Evolutionary conservation across 2,888 invertebrate genomes (phyloP), one percentile per base, ranked within the genome.

Genomic region (Ormyrus rosae): DNA sequence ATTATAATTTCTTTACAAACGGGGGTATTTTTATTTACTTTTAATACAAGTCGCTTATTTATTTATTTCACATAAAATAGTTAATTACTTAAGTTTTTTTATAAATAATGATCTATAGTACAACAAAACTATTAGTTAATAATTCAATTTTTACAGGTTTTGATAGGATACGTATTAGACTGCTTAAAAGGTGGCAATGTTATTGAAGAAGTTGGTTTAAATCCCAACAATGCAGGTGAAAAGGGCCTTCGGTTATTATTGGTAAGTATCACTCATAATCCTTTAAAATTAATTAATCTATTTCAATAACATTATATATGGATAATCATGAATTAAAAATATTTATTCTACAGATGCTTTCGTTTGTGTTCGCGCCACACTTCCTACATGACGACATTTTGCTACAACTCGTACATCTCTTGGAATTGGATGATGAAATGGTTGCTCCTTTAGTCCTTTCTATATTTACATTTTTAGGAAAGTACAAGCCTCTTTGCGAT

Each of bases 301-400:
- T 46, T 65, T 10, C 6, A 51, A 69, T 10, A 34, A 58, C 13
- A 11, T 53, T 51, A 50, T 60, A 56, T 10, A 34, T 34, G 34
- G 34, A 34, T 34, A 34, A 34, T 34, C 4, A 34, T 34, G 0
- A 58, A 10, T 11, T 5, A 4, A 53, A n/a, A n/a, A 60, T 56
- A 34, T 34, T 34, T 34, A 34, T 34, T 82, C 86, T 89, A 11
- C 84, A 93, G 94, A 96, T 96, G 93, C 92, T 99, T 72, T 96
- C 98, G 5, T 96, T 96, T 90, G 97, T 98, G 83, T 98, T 98
- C 91, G 97, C 98, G 8, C 95, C 96, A 0, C 97, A 98, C 91
- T 98, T 98, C 92, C 94, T 97, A 81, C 96, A 96, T 89, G 94
- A 95, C 83, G 96, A 97, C 86, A 95, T 98, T 74, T 92, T 98